Base-by-base conservation (phyloP, 1,140 invertebrate genomes). In the Teleogryllus occipitalis region DNA sequence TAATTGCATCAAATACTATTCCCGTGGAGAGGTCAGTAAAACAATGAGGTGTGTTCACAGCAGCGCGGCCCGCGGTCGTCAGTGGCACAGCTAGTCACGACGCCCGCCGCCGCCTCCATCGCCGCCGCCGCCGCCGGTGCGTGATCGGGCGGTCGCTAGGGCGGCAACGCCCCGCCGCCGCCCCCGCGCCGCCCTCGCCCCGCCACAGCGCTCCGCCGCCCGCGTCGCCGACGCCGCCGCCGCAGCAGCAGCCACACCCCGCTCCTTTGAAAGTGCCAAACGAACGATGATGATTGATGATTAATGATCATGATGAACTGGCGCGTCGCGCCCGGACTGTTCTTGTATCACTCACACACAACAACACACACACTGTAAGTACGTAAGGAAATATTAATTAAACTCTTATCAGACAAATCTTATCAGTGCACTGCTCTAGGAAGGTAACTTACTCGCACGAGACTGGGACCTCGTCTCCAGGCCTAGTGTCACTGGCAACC, bases 371-470 rank as follows among this genome's bases (percentile, higher is more conserved):
- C 54, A 65, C 54, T 65, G 54, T 65, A 65, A 65, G 54, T 65
- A 65, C 54, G 54, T 65, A 65, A 65, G 54, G 54, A 65, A 65
- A 65, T 14, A 65, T 14, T 65, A 14, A 65, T 65, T 65, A 65
- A 14, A 65, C 54, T 65, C 10, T 65, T 65, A 65, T 65, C 54
- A 65, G 54, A 18, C 54, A 65, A 65, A 65, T 65, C 54, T 65
- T 65, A 65, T 65, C 54, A 65, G 54, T 65, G 54, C 54, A 65
- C 54, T 65, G 54, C 54, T 65, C 54, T 65, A 65, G 54, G 54
- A 65, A 65, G 54, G 18, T 65, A 65, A 65, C 54, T 65, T 65
- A 65, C 54, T 18, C 54, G 54, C 54, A 65, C 54, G 54, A 65
- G 54, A 65, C 54, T 65, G 54, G 54, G 54, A 65, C 10, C 54